Percentiles rank a stretch among this genome's conserved stretches.
Evolutionary conservation across 2,888 invertebrate genomes (phyloP).

Genomic region (Amblyjoppa proteus): DNA sequence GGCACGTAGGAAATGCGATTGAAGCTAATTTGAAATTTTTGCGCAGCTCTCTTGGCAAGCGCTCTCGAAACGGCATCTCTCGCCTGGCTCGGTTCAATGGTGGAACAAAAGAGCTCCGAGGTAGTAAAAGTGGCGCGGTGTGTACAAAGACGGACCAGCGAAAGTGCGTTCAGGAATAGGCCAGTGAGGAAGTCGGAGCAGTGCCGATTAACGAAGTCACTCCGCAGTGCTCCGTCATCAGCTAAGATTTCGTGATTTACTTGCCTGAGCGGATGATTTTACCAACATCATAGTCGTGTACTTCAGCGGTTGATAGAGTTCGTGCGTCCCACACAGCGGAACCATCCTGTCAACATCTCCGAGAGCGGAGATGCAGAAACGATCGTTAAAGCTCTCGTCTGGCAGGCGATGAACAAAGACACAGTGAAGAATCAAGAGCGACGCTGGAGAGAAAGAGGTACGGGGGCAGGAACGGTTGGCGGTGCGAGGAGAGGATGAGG

Average conservation of each 20-base stretch:
- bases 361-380: not conserved
- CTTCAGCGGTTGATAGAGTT: not conserved
- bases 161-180: slow-evolving; percentile 24
- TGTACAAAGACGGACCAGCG: slow-evolving; percentile 29
- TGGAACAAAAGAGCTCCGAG: slow-evolving; percentile 66
- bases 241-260: not conserved
- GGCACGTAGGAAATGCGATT: slow-evolving; percentile 81
- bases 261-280: not conserved
- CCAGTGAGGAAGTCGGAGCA: not conserved
- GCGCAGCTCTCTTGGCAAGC: slow-evolving; percentile 65
- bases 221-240: not conserved
- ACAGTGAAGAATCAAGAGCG: slow-evolving; percentile 2
- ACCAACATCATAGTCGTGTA: not conserved
- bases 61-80: slow-evolving; percentile 65
- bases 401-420: slow-evolving; percentile 11
- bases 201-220: not conserved
- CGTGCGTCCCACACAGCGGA: not conserved
- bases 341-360: not conserved
- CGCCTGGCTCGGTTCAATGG: slow-evolving; percentile 66
- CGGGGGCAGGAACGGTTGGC: not conserved
- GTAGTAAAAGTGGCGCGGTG: slow-evolving; percentile 36
- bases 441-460: slow-evolving; percentile 4
- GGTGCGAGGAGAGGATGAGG: slow-evolving; percentile 56
- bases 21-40: slow-evolving; percentile 83
- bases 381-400: slow-evolving; percentile 16